These are phyloP conservation scores for Coenonympha arcania DNA, from an alignment of 2,888 invertebrate genomes.

Conservation along the genomic window DNA sequence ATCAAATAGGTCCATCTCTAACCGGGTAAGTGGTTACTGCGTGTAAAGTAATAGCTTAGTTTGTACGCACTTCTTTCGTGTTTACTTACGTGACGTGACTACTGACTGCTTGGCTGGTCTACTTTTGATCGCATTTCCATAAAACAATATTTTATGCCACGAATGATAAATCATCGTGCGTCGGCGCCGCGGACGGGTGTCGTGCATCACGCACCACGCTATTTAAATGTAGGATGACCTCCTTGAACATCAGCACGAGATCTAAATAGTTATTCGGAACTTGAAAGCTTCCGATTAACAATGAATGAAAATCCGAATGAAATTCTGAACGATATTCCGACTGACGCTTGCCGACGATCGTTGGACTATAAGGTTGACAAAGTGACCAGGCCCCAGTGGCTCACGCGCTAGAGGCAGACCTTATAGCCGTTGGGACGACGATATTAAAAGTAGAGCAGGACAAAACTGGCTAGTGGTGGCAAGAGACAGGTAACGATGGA, in stretches of 20 bases:
- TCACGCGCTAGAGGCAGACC: too few relatives aligned
- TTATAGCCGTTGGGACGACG: too few relatives aligned
- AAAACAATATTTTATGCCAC: constrained; percentile 18
- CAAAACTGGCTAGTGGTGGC: too few relatives aligned
- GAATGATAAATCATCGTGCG: constrained; percentile 8
- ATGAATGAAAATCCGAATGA: too few relatives aligned
- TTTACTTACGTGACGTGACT: too few relatives aligned
- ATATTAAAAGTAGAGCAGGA: too few relatives aligned
- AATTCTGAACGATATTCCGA: too few relatives aligned
- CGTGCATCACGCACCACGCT: neutral
- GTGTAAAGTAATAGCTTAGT: neutral
- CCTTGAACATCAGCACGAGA: neutral
- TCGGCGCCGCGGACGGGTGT: neutral
- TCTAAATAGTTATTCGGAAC: neutral
- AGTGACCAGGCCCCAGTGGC: too few relatives aligned
- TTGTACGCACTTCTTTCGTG: constrained; percentile 3
- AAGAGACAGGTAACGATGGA: too few relatives aligned
- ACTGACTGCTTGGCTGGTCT: constrained; percentile 11
- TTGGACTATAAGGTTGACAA: too few relatives aligned
- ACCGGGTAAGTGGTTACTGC: constrained; percentile 1
- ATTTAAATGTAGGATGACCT: neutral
- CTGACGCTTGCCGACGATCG: too few relatives aligned
- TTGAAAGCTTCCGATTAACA: too few relatives aligned
- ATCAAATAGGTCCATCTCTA: neutral
- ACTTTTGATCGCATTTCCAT: constrained; percentile 14